These are phyloP conservation scores for Barnardius zonarius DNA, from an alignment of 2,113 vertebrate genomes.

Conservation along the genomic window DNA sequence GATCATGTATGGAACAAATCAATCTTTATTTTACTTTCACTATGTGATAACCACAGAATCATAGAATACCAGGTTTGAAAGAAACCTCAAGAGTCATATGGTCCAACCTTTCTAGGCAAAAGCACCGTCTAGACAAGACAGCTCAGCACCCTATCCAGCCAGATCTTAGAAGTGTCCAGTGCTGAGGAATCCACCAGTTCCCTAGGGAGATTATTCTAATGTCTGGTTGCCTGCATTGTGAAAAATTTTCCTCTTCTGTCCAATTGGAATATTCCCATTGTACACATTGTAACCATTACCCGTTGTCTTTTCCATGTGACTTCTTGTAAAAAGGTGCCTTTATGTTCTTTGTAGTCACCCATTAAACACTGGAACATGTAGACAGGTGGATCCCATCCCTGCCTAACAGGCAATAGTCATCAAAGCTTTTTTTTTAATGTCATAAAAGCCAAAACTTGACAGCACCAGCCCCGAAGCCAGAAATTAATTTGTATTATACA, in stretches of 20 bases:
- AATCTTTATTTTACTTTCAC: background rate
- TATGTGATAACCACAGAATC: background rate
- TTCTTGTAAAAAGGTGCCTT: background rate
- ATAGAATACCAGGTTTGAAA: background rate
- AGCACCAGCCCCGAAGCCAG: background rate
- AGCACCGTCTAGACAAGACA: rapidly evolving
- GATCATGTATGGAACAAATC: background rate
- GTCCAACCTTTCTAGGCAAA: background rate
- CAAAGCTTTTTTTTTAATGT: background rate
- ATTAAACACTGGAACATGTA: background rate
- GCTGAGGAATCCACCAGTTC: background rate
- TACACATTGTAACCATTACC: background rate
- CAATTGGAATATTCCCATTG: background rate
- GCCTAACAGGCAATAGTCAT: background rate
- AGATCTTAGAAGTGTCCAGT: background rate
- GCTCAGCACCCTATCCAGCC: background rate
- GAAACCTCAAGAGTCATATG: background rate
- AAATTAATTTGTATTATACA: background rate
- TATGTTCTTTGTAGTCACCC: background rate
- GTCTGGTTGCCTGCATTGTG: background rate
- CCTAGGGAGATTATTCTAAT: background rate
- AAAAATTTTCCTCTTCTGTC: background rate
- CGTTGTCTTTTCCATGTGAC: background rate
- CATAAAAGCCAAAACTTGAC: background rate
- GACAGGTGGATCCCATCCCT: background rate